Conservation (phyloP, 2,113 vertebrate genomes). For the Saguinus midas region DNA sequence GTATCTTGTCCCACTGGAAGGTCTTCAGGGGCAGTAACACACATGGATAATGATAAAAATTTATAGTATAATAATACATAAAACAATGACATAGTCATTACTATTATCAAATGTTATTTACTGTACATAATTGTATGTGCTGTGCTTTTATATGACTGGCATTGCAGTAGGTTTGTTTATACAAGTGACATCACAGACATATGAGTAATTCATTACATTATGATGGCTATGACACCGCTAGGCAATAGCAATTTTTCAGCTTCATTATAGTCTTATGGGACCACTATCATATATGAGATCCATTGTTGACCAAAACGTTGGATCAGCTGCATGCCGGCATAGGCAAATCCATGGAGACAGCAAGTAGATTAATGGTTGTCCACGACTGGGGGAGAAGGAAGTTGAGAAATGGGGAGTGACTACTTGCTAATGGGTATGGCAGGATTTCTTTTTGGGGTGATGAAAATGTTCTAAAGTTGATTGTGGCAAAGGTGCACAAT, state of each 20-base stretch:
- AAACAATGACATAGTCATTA: neutral
- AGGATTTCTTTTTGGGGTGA: neutral
- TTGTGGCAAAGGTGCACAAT: neutral
- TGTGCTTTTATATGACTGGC: neutral
- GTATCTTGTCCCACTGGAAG: neutral
- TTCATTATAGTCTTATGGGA: neutral
- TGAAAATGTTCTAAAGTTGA: conserved; percentile 24
- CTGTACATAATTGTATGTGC: neutral
- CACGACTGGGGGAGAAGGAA: neutral
- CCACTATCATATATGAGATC: neutral
- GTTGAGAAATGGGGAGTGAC: neutral
- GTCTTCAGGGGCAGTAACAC: neutral
- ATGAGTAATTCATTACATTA: neutral
- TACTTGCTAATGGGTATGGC: neutral
- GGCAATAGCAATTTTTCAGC: neutral
- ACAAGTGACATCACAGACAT: neutral
- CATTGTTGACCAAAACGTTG: neutral
- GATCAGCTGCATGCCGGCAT: neutral
- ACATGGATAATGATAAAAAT: neutral
- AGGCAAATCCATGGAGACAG: neutral
- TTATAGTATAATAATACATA: neutral
- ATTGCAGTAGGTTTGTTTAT: neutral
- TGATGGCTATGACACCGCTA: neutral
- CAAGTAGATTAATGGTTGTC: neutral
- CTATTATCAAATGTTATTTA: neutral